Conservation (phyloP, 1,140 invertebrate genomes). For the Bombus sibiricus region DNA sequence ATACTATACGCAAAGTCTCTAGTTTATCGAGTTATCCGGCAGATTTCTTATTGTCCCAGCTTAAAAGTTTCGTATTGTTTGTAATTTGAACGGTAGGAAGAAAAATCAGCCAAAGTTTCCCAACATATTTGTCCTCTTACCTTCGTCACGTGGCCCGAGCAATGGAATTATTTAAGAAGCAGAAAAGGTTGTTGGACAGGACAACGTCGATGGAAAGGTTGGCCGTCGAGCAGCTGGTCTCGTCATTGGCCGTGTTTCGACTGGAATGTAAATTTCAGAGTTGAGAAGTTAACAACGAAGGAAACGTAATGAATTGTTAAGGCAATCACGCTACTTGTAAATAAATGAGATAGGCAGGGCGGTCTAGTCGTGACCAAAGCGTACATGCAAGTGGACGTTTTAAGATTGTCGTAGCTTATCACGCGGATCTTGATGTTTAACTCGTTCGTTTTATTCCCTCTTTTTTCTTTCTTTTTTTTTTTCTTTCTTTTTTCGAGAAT, state of each 20-base stretch:
- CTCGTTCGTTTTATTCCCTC: neutral
- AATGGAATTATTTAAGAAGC: neutral
- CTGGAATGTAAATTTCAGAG: conserved; percentile 25
- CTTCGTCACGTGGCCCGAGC: too few relatives aligned
- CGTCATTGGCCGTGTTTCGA: neutral
- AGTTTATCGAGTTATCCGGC: neutral
- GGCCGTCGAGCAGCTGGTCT: neutral
- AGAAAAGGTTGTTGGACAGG: neutral
- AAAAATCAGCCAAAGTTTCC: neutral
- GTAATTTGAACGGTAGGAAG: neutral
- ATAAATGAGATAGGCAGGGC: conserved; percentile 25
- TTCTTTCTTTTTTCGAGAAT: too few relatives aligned
- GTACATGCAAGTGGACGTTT: neutral
- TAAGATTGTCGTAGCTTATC: conserved; percentile 2
- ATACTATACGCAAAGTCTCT: neutral
- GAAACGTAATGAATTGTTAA: neutral
- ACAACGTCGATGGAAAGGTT: neutral
- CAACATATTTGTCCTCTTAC: neutral
- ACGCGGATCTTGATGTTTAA: neutral
- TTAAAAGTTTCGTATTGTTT: neutral
- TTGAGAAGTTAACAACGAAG: neutral
- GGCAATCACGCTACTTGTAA: conserved; percentile 7
- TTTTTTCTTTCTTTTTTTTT: neutral
- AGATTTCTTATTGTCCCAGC: neutral
- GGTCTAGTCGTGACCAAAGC: neutral